A percentile compares a stretch with the other conserved stretches of the same genome.
These are phyloP conservation scores for Ephialtes manifestator DNA, from an alignment of 2,888 invertebrate genomes.

Conservation along the genomic window DNA sequence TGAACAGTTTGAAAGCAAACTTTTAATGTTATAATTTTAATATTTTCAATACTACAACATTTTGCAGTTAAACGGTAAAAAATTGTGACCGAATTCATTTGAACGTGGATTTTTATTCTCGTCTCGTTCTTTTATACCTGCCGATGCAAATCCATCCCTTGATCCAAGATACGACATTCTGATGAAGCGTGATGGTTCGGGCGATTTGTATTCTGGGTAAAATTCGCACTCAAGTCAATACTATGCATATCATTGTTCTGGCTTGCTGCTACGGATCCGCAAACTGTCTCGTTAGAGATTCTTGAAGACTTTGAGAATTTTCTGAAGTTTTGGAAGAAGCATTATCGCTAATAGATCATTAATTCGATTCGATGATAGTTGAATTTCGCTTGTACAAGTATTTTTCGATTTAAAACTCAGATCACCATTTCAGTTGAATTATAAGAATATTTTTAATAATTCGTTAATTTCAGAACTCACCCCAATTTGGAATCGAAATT, in stretches of 20 bases:
- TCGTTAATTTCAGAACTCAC: constrained; percentile 32
- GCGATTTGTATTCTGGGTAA: constrained; percentile 61
- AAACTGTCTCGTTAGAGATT: constrained; percentile 62
- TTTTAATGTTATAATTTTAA: too few species aligned
- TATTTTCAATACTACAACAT: too few species aligned
- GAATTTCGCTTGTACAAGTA: neutral
- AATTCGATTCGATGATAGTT: neutral
- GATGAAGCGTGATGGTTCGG: constrained; percentile 55
- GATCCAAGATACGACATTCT: constrained; percentile 62
- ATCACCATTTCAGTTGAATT: neutral
- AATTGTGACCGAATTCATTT: neutral
- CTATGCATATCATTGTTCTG: constrained; percentile 78
- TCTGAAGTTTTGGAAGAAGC: constrained; percentile 35
- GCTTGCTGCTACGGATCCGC: constrained; percentile 58
- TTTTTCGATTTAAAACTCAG: neutral
- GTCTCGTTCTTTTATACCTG: constrained; percentile 70
- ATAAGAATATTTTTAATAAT: too few species aligned
- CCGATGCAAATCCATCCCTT: constrained; percentile 66
- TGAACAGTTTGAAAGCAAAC: too few species aligned
- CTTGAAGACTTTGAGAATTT: constrained; percentile 69
- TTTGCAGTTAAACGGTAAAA: neutral
- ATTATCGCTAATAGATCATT: constrained; percentile 17
- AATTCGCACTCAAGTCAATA: constrained; percentile 67
- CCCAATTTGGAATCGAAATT: constrained; percentile 72
- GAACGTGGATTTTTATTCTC: neutral